Conservation (phyloP, 2,113 vertebrate genomes). For the Esox niger region DNA sequence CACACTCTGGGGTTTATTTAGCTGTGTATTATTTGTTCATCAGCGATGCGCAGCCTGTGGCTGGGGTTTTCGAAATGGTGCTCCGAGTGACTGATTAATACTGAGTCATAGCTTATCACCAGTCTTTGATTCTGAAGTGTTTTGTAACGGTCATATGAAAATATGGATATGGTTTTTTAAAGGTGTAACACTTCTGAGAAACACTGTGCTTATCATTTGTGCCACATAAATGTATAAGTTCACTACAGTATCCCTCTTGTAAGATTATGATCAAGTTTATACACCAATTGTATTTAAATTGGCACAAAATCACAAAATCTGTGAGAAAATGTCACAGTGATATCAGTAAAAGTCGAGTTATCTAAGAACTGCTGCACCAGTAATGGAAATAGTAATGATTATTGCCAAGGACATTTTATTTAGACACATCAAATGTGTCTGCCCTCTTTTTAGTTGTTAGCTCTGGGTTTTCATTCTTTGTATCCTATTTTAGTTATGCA, state of each 20-base stretch:
- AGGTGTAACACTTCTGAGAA: constrained; percentile 29
- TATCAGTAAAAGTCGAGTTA: constrained; percentile 35
- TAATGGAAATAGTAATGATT: constrained; percentile 12
- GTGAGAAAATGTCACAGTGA: constrained; percentile 34
- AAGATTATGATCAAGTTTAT: constrained; percentile 23
- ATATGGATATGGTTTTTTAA: constrained; percentile 20
- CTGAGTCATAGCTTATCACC: neutral
- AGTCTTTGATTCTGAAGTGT: constrained; percentile 28
- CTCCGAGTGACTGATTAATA: neutral
- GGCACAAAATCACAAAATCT: constrained; percentile 29
- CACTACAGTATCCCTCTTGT: constrained; percentile 12
- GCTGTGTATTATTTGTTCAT: constrained; percentile 38
- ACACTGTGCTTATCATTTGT: constrained; percentile 28
- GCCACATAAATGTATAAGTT: neutral
- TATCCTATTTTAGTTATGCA: constrained; percentile 46
- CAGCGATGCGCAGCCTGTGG: constrained; percentile 16
- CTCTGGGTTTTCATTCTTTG: constrained; percentile 46
- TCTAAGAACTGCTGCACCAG: constrained; percentile 28
- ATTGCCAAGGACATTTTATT: constrained; percentile 33
- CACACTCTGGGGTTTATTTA: constrained; percentile 16
- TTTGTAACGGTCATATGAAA: constrained; percentile 9
- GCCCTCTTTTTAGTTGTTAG: constrained; percentile 52
- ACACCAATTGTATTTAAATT: constrained; percentile 39
- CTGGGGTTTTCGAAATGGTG: constrained; percentile 20
- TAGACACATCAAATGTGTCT: constrained; percentile 31